Conservation (phyloP, 2,113 vertebrate genomes). For the Recurvirostra avosetta region DNA sequence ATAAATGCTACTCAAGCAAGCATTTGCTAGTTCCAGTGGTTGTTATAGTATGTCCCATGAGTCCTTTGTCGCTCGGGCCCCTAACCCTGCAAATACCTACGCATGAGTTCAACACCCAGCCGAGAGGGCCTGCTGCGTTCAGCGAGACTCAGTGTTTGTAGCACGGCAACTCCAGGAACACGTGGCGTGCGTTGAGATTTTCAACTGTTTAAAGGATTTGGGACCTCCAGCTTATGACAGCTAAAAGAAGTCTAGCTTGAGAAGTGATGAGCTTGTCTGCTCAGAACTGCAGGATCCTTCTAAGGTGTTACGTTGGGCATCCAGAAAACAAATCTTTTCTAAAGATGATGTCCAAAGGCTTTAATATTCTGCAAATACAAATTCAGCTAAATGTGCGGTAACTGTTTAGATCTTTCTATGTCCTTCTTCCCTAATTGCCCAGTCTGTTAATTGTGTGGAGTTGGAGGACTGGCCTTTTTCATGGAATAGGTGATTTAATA, state of each 20-base stretch:
- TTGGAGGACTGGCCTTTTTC: not conserved
- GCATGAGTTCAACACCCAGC: not conserved
- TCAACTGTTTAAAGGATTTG: not conserved
- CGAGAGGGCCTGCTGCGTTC: not conserved
- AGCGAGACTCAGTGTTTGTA: not conserved
- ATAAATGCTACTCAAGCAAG: conserved; percentile 3
- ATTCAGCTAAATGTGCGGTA: not conserved
- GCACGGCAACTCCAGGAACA: not conserved
- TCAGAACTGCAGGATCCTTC: not conserved
- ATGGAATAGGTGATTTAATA: not conserved
- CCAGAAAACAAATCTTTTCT: not conserved
- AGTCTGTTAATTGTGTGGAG: not conserved
- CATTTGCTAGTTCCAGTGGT: conserved; percentile 18
- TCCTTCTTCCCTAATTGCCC: not conserved
- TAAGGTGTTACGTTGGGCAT: not conserved
- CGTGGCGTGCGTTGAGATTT: accelerated
- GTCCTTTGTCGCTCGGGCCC: not conserved
- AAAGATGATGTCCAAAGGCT: not conserved
- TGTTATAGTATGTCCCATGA: not conserved
- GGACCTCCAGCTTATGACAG: not conserved
- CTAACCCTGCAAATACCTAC: not conserved
- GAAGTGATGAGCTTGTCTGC: not conserved
- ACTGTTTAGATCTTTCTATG: not conserved
- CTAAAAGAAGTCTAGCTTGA: not conserved
- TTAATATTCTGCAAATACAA: not conserved